Evolutionary conservation across 2,888 invertebrate genomes (phyloP), one percentile per base, ranked within the genome.

Genomic region (Leptopilina myrica): DNA sequence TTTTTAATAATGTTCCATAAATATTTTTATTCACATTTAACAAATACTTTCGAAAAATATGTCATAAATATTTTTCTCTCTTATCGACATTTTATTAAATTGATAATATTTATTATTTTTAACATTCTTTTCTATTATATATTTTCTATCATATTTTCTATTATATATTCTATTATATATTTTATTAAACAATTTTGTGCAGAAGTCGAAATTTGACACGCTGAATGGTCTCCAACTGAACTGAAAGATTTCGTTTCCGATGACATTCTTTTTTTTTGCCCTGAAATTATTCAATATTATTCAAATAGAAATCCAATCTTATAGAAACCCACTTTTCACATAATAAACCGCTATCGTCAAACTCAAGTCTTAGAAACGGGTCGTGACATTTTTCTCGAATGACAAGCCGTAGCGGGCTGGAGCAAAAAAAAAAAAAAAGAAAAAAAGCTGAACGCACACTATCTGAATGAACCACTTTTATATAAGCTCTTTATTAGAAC

Each of bases 231-330:
- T n/a, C n/a, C 2, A 46, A 20, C 26, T n/a, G 26, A 56, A 73
- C 6, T 33, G 56, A 53, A 20, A 73, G n/a, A n/a, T 73, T 43
- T 73, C 73, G n/a, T 33, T 53, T 33, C 62, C 6, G 11, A 26
- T 73, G 14, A 56, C n/a, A 73, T 43, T 66, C 46, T 8, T 43
- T 43, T 43, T 43, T 66, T 66, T 33, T 33, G 33, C 33, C 12
- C 66, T 43, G 33, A 56, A 33, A 73, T 56, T 26, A 73, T 73
- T 73, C 56, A 73, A 73, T 73, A 53, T 73, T 33, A 73, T 73
- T 53, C 33, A 73, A 56, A 62, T 62, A 62, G 62, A 62, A 62
- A 73, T 73, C 53, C 73, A 26, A 73, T 73, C 33, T 73, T 26
- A 73, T 53, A 33, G 26, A 56, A 73, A 56, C 26, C 56, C 14